These are phyloP conservation scores for Andricus curvator DNA, from an alignment of 2,888 invertebrate genomes.

Conservation along the genomic window DNA sequence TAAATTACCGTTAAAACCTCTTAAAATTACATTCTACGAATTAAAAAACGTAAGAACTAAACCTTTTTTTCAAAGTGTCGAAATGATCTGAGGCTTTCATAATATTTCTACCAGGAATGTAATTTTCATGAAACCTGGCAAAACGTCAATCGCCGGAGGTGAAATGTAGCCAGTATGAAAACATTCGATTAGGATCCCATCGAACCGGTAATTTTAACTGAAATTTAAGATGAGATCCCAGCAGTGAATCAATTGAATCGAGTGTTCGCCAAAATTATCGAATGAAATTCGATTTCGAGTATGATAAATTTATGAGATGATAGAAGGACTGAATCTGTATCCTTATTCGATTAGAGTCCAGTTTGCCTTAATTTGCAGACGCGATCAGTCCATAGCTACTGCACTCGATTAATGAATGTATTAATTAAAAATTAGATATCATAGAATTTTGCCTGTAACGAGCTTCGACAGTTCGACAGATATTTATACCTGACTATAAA, in stretches of 20 bases:
- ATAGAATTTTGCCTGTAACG: constrained; percentile 16
- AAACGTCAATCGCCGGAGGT: constrained; percentile 14
- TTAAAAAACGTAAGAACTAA: background rate
- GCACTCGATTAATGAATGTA: constrained; percentile 13
- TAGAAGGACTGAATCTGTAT: constrained; percentile 1
- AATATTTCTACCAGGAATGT: background rate
- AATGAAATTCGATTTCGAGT: background rate
- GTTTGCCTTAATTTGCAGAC: constrained; percentile 10
- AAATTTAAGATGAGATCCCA: background rate
- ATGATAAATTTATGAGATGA: constrained; percentile 19
- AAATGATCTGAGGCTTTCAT: background rate
- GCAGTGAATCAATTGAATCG: constrained; percentile 19
- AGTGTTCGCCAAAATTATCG: constrained; percentile 22
- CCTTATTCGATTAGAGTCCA: constrained; percentile 25
- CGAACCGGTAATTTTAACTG: constrained; percentile 26
- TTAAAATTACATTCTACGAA: background rate
- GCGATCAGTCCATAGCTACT: constrained; percentile 1
- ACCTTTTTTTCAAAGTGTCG: background rate
- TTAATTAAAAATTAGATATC: constrained; percentile 27
- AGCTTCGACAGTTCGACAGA: background rate
- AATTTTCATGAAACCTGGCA: constrained; percentile 33
- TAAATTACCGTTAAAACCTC: too few relatives aligned
- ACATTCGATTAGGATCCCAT: constrained; percentile 33
- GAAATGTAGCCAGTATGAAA: constrained; percentile 6
- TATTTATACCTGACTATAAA: constrained; percentile 32